Percentiles rank a stretch among this genome's conserved stretches.
phyloP scores from a whole-genome alignment of 2,113 vertebrate genomes.

The Recurvirostra avosetta region DNA sequence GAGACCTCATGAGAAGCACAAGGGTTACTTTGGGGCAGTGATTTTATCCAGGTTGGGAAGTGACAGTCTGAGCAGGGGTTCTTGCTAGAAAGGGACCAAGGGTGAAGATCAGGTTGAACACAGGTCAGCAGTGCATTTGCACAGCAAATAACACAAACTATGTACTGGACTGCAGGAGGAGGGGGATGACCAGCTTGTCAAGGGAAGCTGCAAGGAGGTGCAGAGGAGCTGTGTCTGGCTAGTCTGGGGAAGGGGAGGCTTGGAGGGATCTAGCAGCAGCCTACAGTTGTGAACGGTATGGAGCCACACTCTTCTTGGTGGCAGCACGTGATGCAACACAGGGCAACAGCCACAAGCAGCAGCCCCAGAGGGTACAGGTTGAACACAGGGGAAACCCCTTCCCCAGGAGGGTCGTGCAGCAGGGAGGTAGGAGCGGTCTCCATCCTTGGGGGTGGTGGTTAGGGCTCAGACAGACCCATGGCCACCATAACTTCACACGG shows the following conservation, averaged over 20 bases:
- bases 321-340: not conserved
- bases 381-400: not conserved
- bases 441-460: not conserved
- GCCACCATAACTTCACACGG: not conserved
- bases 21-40: not conserved
- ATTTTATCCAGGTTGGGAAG: not conserved
- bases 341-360: not conserved
- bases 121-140: not conserved
- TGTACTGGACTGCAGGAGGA: not conserved
- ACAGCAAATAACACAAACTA: fast-evolving
- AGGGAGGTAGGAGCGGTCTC: fast-evolving
- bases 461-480: not conserved
- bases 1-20: not conserved
- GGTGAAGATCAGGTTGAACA: not conserved
- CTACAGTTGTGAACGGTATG: not conserved
- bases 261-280: not conserved
- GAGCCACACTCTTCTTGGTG: not conserved
- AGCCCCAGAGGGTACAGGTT: not conserved
- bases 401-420: not conserved
- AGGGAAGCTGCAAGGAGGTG: not conserved
- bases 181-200: not conserved
- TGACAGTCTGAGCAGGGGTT: not conserved
- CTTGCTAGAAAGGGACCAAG: not conserved
- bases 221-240: fast-evolving
- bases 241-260: not conserved